A percentile compares a stretch with the other conserved stretches of the same genome.
Conservation (phyloP, 2,113 vertebrate species). For the Oenanthe oenanthe region DNA sequence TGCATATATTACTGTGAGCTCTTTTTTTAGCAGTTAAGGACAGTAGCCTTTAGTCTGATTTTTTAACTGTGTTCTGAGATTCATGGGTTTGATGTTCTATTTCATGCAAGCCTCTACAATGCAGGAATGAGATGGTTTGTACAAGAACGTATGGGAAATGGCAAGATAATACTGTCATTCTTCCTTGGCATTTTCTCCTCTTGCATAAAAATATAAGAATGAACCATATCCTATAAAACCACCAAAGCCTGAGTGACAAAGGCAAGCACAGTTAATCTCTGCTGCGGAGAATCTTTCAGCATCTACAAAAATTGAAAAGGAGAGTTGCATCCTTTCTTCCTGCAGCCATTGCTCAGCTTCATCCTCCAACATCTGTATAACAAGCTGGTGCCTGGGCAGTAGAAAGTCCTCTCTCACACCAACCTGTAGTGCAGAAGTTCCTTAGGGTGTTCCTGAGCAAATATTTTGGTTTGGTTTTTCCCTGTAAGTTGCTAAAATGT, state of each 20-base stretch:
- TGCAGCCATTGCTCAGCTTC: not conserved
- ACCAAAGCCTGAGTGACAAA: not conserved
- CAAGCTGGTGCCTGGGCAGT: not conserved
- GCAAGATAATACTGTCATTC: not conserved
- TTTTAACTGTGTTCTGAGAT: not conserved
- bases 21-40: not conserved
- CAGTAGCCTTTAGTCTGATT: not conserved
- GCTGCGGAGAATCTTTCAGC: not conserved
- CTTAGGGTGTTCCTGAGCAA: not conserved
- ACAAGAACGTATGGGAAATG: not conserved
- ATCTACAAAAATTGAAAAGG: not conserved
- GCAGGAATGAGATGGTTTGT: not conserved
- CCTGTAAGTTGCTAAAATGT: not conserved
- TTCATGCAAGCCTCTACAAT: not conserved
- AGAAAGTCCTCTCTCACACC: not conserved
- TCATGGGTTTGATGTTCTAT: not conserved
- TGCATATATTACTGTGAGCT: not conserved
- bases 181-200: not conserved
- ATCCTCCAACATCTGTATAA: not conserved
- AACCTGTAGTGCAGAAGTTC: not conserved
- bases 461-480: fast-evolving
- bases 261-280: not conserved
- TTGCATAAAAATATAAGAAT: not conserved
- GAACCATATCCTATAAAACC: not conserved
- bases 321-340: not conserved